A percentile compares a stretch with the other conserved stretches of the same genome.
Conservation (phyloP, 2,797 vertebrate species). For the Carduelis carduelis region DNA sequence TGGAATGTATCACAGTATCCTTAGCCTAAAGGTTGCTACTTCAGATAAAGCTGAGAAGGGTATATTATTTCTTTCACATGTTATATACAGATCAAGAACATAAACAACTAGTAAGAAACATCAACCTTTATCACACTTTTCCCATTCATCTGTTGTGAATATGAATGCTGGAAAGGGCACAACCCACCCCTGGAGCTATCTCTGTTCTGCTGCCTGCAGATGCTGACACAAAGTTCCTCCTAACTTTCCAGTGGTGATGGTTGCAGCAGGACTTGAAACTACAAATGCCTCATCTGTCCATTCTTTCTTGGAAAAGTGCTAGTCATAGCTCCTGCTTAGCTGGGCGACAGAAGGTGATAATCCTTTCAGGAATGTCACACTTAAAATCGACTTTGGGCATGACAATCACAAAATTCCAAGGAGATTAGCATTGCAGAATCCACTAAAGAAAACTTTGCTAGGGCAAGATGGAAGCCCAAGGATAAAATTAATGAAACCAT, state of each 20-base stretch:
- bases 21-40: background rate
- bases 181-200: background rate
- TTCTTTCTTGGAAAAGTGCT: background rate
- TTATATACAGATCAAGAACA: background rate
- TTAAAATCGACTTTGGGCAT: background rate
- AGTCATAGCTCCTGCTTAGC: background rate
- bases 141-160: background rate
- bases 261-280: background rate
- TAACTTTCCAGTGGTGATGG: background rate
- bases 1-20: background rate
- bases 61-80: background rate
- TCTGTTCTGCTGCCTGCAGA: background rate
- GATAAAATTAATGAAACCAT: background rate
- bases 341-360: background rate
- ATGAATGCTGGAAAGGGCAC: background rate
- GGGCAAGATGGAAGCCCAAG: background rate
- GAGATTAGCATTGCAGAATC: background rate
- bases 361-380: background rate
- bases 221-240: background rate
- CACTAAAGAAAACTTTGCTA: background rate
- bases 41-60: background rate
- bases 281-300: background rate
- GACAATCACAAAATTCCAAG: background rate
- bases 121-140: background rate
- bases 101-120: background rate